A percentile compares a stretch with the other conserved stretches of the same genome.
Evolutionary conservation across 2,888 invertebrate species (phyloP).

Genomic region (Drosophila demipolita): DNA sequence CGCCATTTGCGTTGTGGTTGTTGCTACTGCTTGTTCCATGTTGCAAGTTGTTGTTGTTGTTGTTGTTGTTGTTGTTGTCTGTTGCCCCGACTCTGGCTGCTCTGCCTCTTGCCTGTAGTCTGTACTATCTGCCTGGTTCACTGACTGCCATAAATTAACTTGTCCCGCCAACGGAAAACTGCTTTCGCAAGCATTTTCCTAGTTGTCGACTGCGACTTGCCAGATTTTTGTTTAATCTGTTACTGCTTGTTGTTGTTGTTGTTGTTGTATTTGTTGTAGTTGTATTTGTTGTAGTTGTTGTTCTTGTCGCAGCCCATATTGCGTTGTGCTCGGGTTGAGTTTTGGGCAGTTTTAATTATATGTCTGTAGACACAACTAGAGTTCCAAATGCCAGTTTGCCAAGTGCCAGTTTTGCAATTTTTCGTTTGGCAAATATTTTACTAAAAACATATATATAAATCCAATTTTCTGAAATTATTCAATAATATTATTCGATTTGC

Average conservation of each 20-base stretch:
- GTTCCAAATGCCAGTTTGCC: conserved; percentile 29
- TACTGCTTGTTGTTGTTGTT: conserved; percentile 23
- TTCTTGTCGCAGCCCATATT: conserved; percentile 5
- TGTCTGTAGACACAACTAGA: conserved; percentile 11
- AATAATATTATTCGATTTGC: not conserved
- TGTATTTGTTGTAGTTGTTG: conserved; percentile 7
- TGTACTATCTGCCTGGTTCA: conserved; percentile 70
- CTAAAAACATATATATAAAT: not conserved
- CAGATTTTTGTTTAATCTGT: conserved; percentile 68
- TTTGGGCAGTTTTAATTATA: conserved; percentile 56
- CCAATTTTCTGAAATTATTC: not conserved
- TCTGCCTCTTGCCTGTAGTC: conserved; percentile 20
- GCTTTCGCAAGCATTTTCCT: conserved; percentile 55
- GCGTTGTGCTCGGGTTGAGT: conserved; percentile 18
- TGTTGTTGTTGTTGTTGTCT: conserved; percentile 21
- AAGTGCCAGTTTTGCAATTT: not conserved
- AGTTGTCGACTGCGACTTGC: conserved; percentile 54
- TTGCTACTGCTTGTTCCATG: not conserved
- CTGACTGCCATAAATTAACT: conserved; percentile 79
- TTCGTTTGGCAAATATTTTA: conserved; percentile 7
- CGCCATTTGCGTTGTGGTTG: conserved; percentile 58
- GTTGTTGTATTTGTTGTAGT: conserved; percentile 4
- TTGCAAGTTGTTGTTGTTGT: conserved; percentile 4
- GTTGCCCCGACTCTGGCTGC: conserved; percentile 4
- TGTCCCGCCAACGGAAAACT: conserved; percentile 62